Base-by-base conservation (phyloP, 2,797 vertebrate species). In the Buphagus erythrorhynchus region DNA sequence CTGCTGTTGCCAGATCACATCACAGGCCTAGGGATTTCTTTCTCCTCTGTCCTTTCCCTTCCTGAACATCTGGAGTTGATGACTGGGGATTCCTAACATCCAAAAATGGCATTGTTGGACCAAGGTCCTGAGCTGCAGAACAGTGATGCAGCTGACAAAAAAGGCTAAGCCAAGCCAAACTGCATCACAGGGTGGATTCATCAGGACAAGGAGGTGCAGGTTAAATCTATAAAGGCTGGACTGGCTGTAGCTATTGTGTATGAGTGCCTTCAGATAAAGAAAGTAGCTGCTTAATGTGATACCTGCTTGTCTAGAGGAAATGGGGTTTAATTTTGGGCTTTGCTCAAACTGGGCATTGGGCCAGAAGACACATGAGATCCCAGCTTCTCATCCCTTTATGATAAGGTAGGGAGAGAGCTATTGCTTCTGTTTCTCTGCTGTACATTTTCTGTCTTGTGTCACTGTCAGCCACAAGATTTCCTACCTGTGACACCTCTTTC, bases 91-190 rank as follows among this genome's bases (percentile, higher is more conserved):
- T 87, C 42, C 68, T 66, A 54, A 49, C 1, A 16, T 45, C 33
- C 0, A 0, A 42, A 84, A 87, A 31, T 31, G 42, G 8, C 25
- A 0, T 15, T 46, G 10, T 61, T 67, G 54, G 22, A 19, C 14
- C 1, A 2, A 71, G 61, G 11, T 88, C 35, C 63, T 57, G 57
- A 93, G 61, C 59, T 67, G 21, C 31, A 84, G 42, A 33, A 62
- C 4, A 16, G 42, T 51, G 62, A 86, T 22, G 40, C 46, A 79
- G 31, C 57, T 86, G 61, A 51, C 19, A 65, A 46, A 83, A 77
- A n/a, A 48, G 62, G 7, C 42, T 58, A 71, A n/a, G 65, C 20
- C 38, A 61, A 91, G 26, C 8, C 16, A 49, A 55, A 55, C 29
- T 22, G 5, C 48, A 18, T 61, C 49, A 33, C 6, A 18, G 31